Base-by-base conservation (phyloP, 2,797 vertebrate genomes). In the Anolis apletophallus region DNA sequence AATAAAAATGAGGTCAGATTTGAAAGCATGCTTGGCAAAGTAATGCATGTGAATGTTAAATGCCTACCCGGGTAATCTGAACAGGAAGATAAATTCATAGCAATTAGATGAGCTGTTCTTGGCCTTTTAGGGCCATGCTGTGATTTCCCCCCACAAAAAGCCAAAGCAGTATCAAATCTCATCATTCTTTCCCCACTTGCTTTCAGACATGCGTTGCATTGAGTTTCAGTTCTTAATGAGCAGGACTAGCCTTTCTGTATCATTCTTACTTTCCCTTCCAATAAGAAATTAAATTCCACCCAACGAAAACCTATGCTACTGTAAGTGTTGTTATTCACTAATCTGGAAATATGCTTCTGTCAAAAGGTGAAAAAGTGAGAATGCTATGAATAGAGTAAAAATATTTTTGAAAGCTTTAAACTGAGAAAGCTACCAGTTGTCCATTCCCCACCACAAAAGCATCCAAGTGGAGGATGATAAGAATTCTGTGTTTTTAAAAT, bases 91-190 rank as follows among this genome's bases (percentile, higher is more conserved):
- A 80, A 80, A 89, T 89, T 75, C 69, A 79, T 40, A 57, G 84
- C 85, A 89, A 89, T 89, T 87, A 84, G 69, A 87, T 87, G 82
- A 87, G 85, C 73, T 81, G 59, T 89, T 83, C 67, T 84, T 89
- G 64, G 57, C 85, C 67, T 81, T 89, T 84, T 81, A 84, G 76
- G 64, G 73, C 61, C 67, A 69, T 84, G 72, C 72, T 84, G 77
- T 14, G 54, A n/a, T 77, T 64, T 64, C 11, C 11, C 12, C 23
- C 34, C 46, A 3, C 46, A 3, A 36, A 69, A 87, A 84, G 81
- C 57, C 57, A 87, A 84, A 32, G 61, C 17, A 13, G 32, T 54
- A 83, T 52, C 69, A 75, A 87, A 89, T 68, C n/a, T 68, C 85
- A 84, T 84, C 55, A 83, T 68, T 89, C 81, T 83, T 83, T 83